Percentiles rank a stretch among this genome's conserved stretches.
Conservation (phyloP, 2,888 invertebrate genomes). For the Seira ritae region DNA sequence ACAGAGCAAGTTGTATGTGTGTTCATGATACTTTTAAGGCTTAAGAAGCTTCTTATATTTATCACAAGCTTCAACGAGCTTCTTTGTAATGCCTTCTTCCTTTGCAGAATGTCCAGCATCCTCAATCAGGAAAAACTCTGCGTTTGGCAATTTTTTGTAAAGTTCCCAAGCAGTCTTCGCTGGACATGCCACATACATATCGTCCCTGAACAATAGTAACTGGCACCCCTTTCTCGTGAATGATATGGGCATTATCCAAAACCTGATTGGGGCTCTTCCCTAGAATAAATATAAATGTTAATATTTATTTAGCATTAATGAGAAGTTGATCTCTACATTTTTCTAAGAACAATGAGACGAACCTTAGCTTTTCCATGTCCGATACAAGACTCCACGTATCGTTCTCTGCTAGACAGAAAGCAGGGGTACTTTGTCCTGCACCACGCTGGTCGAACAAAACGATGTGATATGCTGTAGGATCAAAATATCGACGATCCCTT, state of each 20-base stretch:
- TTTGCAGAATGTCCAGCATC: conserved; percentile 63
- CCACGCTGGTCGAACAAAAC: conserved; percentile 64
- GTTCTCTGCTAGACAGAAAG: conserved; percentile 62
- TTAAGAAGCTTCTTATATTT: conserved; percentile 51
- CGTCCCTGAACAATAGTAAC: conserved; percentile 66
- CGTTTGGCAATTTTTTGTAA: conserved; percentile 47
- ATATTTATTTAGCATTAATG: too few relatives aligned
- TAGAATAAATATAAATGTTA: too few relatives aligned
- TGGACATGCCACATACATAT: conserved; percentile 62
- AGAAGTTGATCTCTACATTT: too few relatives aligned
- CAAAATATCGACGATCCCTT: conserved; percentile 63
- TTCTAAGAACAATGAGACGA: too few relatives aligned
- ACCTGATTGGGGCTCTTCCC: conserved; percentile 44
- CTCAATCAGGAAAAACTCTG: conserved; percentile 55
- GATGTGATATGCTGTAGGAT: conserved; percentile 53
- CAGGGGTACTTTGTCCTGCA: conserved; percentile 56
- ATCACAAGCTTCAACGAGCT: conserved; percentile 64
- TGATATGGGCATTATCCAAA: conserved; percentile 55
- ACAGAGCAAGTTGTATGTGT: too few relatives aligned
- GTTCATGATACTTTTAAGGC: background rate
- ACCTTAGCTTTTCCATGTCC: conserved; percentile 63
- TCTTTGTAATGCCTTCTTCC: conserved; percentile 56
- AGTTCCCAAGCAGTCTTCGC: conserved; percentile 66
- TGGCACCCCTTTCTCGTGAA: conserved; percentile 56
- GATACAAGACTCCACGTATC: conserved; percentile 62